Evolutionary conservation across 2,113 vertebrate species (phyloP), one percentile per base, ranked within the genome.

Genomic region (Syngnathus scovelli): DNA sequence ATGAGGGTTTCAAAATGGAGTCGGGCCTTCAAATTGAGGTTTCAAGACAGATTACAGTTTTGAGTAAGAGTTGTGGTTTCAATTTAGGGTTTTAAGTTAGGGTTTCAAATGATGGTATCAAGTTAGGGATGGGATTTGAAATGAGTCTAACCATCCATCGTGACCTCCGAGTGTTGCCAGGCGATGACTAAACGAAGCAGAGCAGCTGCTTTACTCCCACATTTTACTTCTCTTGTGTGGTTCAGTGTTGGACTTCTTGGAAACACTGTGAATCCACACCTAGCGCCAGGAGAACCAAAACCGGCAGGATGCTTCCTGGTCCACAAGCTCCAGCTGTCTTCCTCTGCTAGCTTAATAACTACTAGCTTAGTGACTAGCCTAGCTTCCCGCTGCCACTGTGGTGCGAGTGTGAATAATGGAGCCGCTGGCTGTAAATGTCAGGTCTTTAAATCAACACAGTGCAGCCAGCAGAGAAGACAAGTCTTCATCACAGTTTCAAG

Each of bases 361-460:
- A 33, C 4, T 15, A 5, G 13, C 41, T 43, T 43, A 43, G 8
- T 54, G 61, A 55, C 63, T 56, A 77, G 68, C 72, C 76, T n/a
- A 64, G 74, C 69, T 71, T 71, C 13, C 94, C 91, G 93, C 58
- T 83, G 91, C 91, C 51, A n/a, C 2, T 95, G 94, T 93, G 92
- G 27, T 94, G 94, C 96, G 94, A 95, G 90, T 95, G 94, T 98
- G 95, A 98, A 96, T 95, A 96, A 96, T 96, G 94, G 94, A 92
- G 90, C 92, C 92, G 92, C 92, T 86, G 90, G 92, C 91, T 90
- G 91, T 93, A 98, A 97, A 98, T 96, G 96, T 96, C 96, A 96
- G 92, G 92, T 93, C 92, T 93, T 95, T 98, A 98, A 96, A 97
- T 98, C 94, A 98, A 90, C 93, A 92, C 92, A 90, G 89, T 90